Evolutionary conservation across 2,797 vertebrate species (phyloP).

Genomic region (Enteromius paludinosus): DNA sequence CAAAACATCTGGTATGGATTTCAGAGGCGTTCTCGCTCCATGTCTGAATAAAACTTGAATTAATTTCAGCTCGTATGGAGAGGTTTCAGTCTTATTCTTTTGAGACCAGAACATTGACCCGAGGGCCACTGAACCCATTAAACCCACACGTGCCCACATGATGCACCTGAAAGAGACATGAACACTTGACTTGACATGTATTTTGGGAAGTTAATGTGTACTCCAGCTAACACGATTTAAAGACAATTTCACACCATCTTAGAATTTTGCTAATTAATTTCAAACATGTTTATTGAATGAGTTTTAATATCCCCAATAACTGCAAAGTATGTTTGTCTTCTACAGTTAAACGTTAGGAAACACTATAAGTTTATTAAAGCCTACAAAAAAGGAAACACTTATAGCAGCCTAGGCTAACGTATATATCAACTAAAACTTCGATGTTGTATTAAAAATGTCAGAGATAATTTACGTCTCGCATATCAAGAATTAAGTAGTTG

Average conservation of each 20-base stretch:
- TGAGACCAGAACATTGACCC: conserved; percentile 77
- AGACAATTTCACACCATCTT: not conserved
- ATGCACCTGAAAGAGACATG: conserved; percentile 22
- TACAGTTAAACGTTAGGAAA: not conserved
- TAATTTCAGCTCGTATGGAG: conserved; percentile 81
- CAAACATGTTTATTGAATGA: too few relatives aligned
- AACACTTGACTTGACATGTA: not conserved
- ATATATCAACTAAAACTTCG: not conserved
- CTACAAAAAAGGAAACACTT: not conserved
- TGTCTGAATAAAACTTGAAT: conserved; percentile 91
- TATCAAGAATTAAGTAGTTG: not conserved
- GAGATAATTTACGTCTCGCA: too few relatives aligned
- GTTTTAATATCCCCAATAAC: not conserved
- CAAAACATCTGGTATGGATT: conserved; percentile 80
- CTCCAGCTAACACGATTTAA: not conserved
- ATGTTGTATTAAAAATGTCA: not conserved
- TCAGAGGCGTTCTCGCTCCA: conserved; percentile 91
- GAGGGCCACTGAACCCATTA: conserved; percentile 76
- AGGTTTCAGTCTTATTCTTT: conserved; percentile 64
- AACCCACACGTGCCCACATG: conserved; percentile 71
- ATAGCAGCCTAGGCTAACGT: not conserved
- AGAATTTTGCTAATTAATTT: not conserved
- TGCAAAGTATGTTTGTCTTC: not conserved
- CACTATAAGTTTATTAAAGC: not conserved
- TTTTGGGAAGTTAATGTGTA: not conserved